A percentile compares a stretch with the other conserved stretches of the same genome.
phyloP scores from a whole-genome alignment of 2,113 vertebrate species.

The Pseudopodoces humilis region DNA sequence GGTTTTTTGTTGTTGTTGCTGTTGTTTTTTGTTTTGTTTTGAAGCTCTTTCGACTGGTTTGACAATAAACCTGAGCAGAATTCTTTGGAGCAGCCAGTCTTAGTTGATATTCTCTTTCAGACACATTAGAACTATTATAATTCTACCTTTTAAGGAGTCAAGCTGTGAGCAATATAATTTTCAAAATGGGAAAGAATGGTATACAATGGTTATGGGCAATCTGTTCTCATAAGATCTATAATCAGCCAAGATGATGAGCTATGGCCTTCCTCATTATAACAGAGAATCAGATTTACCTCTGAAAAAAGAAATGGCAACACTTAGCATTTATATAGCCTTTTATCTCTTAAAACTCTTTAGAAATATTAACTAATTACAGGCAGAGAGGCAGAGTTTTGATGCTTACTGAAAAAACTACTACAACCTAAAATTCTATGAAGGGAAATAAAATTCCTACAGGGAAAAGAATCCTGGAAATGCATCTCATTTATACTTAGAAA shows the following conservation, averaged over 20 bases:
- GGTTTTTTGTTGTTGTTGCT: neutral
- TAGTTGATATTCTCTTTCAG: conserved; percentile 29
- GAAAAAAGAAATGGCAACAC: conserved; percentile 15
- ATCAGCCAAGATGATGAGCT: conserved; percentile 53
- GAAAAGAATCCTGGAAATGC: neutral
- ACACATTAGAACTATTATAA: conserved; percentile 1
- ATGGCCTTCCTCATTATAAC: conserved; percentile 18
- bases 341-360: neutral
- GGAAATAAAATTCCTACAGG: neutral
- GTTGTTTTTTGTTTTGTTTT: neutral
- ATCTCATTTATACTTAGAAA: neutral
- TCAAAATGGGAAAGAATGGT: conserved; percentile 27
- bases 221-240: conserved; percentile 32
- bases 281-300: conserved; percentile 50
- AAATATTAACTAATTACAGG: conserved; percentile 44
- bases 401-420: neutral
- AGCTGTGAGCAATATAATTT: conserved; percentile 65
- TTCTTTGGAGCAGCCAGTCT: neutral
- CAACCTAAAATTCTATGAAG: neutral
- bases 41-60: fast-evolving
- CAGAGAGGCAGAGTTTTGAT: neutral
- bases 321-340: conserved; percentile 45
- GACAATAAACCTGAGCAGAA: neutral
- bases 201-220: conserved; percentile 56
- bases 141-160: conserved; percentile 49